These are phyloP conservation scores for Drosophila kanapiae DNA, from an alignment of 1,140 invertebrate species.

Conservation along the genomic window DNA sequence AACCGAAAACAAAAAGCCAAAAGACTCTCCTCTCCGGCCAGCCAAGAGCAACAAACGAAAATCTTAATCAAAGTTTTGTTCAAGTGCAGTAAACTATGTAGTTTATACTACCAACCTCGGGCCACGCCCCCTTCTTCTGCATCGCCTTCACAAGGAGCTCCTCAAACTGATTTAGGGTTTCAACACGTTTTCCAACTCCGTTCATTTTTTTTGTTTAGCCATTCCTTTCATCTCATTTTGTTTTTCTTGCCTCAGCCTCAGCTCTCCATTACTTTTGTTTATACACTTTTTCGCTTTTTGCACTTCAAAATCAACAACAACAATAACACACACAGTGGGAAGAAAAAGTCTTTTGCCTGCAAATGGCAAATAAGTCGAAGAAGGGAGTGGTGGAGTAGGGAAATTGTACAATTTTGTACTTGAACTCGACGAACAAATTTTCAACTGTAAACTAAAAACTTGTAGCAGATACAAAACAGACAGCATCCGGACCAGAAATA, in stretches of 20 bases:
- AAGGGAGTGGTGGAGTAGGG: constrained; percentile 10
- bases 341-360: constrained; percentile 62
- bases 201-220: constrained; percentile 10
- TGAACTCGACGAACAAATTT: constrained; percentile 53
- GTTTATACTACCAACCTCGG: constrained; percentile 52
- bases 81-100: constrained; percentile 82
- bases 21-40: constrained; percentile 14
- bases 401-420: constrained; percentile 65
- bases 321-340: constrained; percentile 32
- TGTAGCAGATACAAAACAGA: constrained; percentile 57
- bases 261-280: constrained; percentile 80
- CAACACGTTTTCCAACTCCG: constrained; percentile 27
- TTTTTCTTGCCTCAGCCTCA: constrained; percentile 22
- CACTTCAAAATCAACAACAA: constrained; percentile 79
- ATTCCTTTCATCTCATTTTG: constrained; percentile 32
- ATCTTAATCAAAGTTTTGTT: constrained; percentile 82
- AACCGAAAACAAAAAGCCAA: constrained; percentile 41
- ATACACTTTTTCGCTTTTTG: constrained; percentile 75
- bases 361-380: constrained; percentile 60
- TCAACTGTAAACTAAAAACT: constrained; percentile 44
- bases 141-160: not conserved
- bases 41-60: constrained; percentile 71
- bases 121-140: not conserved
- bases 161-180: constrained; percentile 67
- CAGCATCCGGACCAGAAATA: constrained; percentile 55